Conservation (phyloP, 2,113 vertebrate species). For the Enhydra lutris region DNA sequence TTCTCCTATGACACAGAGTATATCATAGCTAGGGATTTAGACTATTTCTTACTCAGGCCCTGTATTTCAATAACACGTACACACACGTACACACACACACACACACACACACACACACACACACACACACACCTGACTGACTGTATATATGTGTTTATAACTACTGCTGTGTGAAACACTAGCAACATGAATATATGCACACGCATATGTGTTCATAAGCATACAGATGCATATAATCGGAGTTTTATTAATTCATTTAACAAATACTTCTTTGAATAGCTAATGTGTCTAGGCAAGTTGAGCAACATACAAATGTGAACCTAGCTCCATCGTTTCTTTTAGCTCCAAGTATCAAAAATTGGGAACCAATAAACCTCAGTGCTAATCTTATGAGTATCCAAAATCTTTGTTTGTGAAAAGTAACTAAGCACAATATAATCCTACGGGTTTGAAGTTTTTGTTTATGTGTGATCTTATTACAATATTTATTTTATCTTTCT, state of each 20-base stretch:
- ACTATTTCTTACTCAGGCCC: background rate
- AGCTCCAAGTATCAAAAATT: background rate
- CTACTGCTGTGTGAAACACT: background rate
- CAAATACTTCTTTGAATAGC: background rate
- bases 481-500: too few relatives aligned
- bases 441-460: too few relatives aligned
- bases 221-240: background rate
- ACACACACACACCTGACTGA: background rate
- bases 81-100: too few relatives aligned
- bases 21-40: background rate
- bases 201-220: background rate
- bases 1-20: background rate
- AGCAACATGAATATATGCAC: background rate
- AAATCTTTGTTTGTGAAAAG: too few relatives aligned
- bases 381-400: too few relatives aligned
- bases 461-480: too few relatives aligned
- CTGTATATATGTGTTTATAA: background rate
- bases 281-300: background rate
- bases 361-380: too few relatives aligned
- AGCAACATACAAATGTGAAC: background rate
- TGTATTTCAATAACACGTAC: background rate
- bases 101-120: too few relatives aligned
- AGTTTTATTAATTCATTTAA: background rate
- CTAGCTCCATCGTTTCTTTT: background rate
- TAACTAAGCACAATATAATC: too few relatives aligned